phyloP scores from a whole-genome alignment of 2,113 vertebrate species.

The Hippocampus zosterae region DNA sequence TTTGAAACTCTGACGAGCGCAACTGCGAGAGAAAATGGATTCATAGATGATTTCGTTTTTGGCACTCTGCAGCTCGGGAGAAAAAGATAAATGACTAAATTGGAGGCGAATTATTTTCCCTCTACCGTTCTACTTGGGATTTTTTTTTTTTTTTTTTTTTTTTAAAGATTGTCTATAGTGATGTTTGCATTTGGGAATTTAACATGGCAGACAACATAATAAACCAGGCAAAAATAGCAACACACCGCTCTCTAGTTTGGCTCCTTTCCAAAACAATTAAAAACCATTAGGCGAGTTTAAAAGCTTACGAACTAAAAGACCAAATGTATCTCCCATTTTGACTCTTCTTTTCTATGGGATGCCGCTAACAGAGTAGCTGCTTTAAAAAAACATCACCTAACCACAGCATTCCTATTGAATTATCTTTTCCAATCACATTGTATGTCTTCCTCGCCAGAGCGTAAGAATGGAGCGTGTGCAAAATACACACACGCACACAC shows the following conservation, averaged over 20 bases:
- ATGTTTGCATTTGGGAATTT: background rate
- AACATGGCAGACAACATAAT: background rate
- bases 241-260: background rate
- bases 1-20: too few relatives aligned
- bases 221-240: background rate
- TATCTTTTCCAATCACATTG: background rate
- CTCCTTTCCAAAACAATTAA: background rate
- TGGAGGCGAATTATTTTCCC: background rate
- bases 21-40: too few relatives aligned
- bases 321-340: background rate
- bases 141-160: too few relatives aligned
- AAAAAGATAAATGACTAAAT: background rate
- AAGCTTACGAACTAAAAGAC: background rate
- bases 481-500: conserved; percentile 9
- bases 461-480: background rate
- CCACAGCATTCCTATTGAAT: background rate
- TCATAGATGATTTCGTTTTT: too few relatives aligned
- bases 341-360: background rate
- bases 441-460: background rate
- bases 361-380: background rate
- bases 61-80: background rate
- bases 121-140: too few relatives aligned
- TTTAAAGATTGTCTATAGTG: background rate
- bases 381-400: background rate
- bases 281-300: background rate